Percentiles rank a stretch among this genome's conserved stretches.
These are phyloP conservation scores for Hesperophylax magnus DNA, from an alignment of 1,140 invertebrate species.

Conservation along the genomic window DNA sequence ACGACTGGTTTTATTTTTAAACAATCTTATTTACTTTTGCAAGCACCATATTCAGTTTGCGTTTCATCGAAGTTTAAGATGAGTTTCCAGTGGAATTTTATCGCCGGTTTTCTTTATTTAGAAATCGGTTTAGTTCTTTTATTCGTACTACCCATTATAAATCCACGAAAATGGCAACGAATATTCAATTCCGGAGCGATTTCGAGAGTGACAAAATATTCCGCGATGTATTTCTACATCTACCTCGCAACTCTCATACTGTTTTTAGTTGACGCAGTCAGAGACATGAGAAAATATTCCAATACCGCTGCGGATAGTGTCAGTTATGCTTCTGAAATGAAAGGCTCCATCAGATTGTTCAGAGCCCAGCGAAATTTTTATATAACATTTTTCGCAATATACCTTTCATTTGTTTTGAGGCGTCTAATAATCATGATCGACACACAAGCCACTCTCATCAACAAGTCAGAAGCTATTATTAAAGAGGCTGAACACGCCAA, in stretches of 20 bases:
- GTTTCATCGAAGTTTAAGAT: constrained; percentile 56
- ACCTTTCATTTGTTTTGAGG: constrained; percentile 66
- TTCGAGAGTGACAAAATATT: constrained; percentile 60
- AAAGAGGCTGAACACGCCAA: constrained; percentile 59
- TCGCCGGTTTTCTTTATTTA: constrained; percentile 65
- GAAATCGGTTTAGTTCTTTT: constrained; percentile 64
- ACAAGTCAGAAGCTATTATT: constrained; percentile 65
- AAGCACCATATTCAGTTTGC: background rate
- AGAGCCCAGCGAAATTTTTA: constrained; percentile 69
- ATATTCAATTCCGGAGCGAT: constrained; percentile 65
- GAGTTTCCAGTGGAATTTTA: constrained; percentile 67
- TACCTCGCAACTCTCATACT: constrained; percentile 62
- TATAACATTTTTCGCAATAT: constrained; percentile 67
- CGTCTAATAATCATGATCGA: constrained; percentile 65
- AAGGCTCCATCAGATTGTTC: constrained; percentile 64
- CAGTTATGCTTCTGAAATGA: constrained; percentile 64
- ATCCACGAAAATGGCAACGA: constrained; percentile 63
- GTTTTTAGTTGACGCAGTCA: constrained; percentile 65
- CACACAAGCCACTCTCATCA: constrained; percentile 64
- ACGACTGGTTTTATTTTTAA: background rate
- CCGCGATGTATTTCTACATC: constrained; percentile 64
- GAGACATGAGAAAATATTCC: constrained; percentile 67
- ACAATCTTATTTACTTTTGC: background rate
- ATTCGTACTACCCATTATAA: constrained; percentile 65
- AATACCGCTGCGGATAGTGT: constrained; percentile 55